A percentile compares a stretch with the other conserved stretches of the same genome.
These are phyloP conservation scores for Physocephala rufipes DNA, from an alignment of 2,888 invertebrate species.

Conservation along the genomic window DNA sequence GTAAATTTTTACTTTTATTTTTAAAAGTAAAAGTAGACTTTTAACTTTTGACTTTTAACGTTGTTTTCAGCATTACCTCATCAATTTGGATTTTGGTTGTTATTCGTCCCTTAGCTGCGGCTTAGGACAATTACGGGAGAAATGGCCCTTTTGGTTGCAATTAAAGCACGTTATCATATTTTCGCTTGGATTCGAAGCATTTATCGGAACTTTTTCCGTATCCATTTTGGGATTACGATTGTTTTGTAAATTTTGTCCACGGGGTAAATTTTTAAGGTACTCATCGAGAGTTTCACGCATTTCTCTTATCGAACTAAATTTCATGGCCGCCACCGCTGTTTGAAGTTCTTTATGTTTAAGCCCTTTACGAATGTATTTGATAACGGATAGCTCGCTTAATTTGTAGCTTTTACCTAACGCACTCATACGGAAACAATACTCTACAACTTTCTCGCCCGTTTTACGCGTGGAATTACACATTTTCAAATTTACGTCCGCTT, in stretches of 20 bases:
- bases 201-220: too few species aligned
- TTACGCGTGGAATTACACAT: slow-evolving; percentile 18
- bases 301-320: slow-evolving; percentile 32
- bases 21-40: too few species aligned
- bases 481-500: slow-evolving; percentile 36
- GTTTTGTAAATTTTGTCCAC: too few species aligned
- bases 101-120: slow-evolving; percentile 17
- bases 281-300: too few species aligned
- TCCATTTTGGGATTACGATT: too few species aligned
- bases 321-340: slow-evolving; percentile 20
- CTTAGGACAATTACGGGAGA: too few species aligned
- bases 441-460: slow-evolving; percentile 16
- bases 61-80: slow-evolving; percentile 19
- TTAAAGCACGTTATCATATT: too few species aligned
- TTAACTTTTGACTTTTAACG: too few species aligned
- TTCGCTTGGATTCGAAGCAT: too few species aligned
- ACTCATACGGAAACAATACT: slow-evolving; percentile 39
- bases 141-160: too few species aligned
- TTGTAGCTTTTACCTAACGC: slow-evolving; percentile 29
- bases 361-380: slow-evolving; percentile 37
- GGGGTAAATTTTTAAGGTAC: too few species aligned
- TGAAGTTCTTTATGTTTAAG: slow-evolving; percentile 35
- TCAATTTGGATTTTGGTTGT: slow-evolving; percentile 22
- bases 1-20: too few species aligned
- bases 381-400: slow-evolving; percentile 27